These are phyloP conservation scores for Nansenia antarctica DNA, from an alignment of 2,113 vertebrate species.

Conservation along the genomic window DNA sequence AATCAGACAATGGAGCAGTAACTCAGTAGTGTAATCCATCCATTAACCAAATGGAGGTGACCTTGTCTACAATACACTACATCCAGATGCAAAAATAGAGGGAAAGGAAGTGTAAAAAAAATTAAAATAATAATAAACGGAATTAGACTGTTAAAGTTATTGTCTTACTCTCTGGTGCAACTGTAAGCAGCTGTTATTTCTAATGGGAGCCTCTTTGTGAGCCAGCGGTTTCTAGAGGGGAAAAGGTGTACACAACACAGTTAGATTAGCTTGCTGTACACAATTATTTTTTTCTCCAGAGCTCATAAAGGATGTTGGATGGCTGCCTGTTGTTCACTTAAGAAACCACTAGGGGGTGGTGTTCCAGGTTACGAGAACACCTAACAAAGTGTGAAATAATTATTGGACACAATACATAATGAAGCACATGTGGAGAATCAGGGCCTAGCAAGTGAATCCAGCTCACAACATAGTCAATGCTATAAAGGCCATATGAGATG, in stretches of 20 bases:
- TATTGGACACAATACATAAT: not conserved
- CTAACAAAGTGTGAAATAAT: not conserved
- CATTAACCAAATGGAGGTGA: not conserved
- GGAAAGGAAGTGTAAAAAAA: not conserved
- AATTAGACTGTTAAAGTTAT: no score
- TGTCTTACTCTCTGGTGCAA: slow-evolving; percentile 80
- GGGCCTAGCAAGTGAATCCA: slow-evolving; percentile 26
- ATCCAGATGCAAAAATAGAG: not conserved
- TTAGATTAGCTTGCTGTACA: slow-evolving; percentile 46
- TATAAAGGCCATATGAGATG: not conserved
- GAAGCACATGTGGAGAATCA: slow-evolving; percentile 19
- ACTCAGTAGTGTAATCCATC: not conserved
- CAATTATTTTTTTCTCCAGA: no score
- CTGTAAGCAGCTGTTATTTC: slow-evolving; percentile 81
- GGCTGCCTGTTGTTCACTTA: slow-evolving; percentile 10
- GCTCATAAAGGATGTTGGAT: no score
- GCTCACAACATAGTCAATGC: slow-evolving; percentile 5
- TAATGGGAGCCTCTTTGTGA: slow-evolving; percentile 77
- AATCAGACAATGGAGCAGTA: slow-evolving; percentile 10
- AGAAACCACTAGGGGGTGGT: slow-evolving; percentile 31
- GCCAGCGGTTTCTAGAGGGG: slow-evolving; percentile 71
- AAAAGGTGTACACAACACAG: slow-evolving; percentile 36
- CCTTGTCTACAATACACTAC: no score
- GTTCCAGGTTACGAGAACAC: not conserved
- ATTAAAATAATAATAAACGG: not conserved